phyloP scores from a whole-genome alignment of 2,888 invertebrate species.

The Sphaerophoria taeniata region DNA sequence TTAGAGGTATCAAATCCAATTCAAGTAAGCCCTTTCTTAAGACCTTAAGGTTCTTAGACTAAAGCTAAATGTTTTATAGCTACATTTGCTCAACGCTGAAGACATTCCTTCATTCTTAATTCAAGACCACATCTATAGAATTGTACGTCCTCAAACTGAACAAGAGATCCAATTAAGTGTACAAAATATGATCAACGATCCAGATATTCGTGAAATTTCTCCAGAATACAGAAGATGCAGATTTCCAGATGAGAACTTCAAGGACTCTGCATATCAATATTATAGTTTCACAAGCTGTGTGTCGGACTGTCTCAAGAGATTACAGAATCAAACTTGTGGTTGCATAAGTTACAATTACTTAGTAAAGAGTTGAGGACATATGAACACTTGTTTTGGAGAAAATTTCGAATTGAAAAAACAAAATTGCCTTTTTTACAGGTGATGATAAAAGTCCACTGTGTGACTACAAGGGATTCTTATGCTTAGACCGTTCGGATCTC shows the following conservation, averaged over 20 bases:
- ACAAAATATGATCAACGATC: constrained; percentile 87
- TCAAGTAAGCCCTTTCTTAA: constrained; percentile 43
- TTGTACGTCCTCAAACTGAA: background rate
- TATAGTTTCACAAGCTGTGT: constrained; percentile 90
- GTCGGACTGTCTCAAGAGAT: constrained; percentile 86
- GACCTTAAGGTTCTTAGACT: background rate
- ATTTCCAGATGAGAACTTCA: constrained; percentile 86
- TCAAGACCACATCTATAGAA: constrained; percentile 50
- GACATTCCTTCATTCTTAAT: constrained; percentile 79
- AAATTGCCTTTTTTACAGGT: constrained; percentile 30
- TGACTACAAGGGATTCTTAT: constrained; percentile 86
- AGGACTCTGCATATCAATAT: constrained; percentile 85
- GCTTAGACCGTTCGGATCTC: constrained; percentile 85
- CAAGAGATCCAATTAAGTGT: constrained; percentile 81
- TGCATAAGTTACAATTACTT: constrained; percentile 88
- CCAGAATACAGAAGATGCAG: constrained; percentile 87
- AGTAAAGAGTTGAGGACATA: constrained; percentile 24
- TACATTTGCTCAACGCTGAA: constrained; percentile 79
- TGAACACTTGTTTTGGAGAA: background rate
- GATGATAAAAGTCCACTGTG: constrained; percentile 81
- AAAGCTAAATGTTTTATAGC: constrained; percentile 49
- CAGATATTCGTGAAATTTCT: constrained; percentile 85
- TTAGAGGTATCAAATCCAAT: constrained; percentile 72
- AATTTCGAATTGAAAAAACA: background rate
- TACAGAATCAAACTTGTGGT: constrained; percentile 85